These are phyloP conservation scores for Salarias fasciatus DNA, from an alignment of 2,797 vertebrate species.

Conservation along the genomic window DNA sequence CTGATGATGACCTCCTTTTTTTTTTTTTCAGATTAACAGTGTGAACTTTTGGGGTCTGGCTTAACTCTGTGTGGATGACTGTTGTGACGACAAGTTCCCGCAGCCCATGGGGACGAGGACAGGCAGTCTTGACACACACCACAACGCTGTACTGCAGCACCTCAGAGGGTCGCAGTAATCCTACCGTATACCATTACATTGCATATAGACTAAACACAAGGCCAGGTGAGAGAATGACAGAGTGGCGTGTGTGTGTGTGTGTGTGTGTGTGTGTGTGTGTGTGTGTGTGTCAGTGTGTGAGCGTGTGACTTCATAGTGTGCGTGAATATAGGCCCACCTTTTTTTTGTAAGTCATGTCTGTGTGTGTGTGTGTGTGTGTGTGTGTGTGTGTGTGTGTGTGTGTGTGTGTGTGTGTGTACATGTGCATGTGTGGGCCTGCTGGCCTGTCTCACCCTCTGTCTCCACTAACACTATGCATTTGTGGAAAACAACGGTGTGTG, in stretches of 20 bases:
- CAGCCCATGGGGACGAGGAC: slow-evolving; percentile 54
- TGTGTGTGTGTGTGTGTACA: slow-evolving; percentile 39
- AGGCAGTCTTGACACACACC: slow-evolving; percentile 72
- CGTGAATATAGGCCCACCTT: slow-evolving; percentile 17
- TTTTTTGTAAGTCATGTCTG: slow-evolving; percentile 24
- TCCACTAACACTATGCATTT: slow-evolving; percentile 46
- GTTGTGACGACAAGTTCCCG: slow-evolving; percentile 60
- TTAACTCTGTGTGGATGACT: slow-evolving; percentile 51
- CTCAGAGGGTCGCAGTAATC: slow-evolving; percentile 71
- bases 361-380: slow-evolving; percentile 40
- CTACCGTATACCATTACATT: slow-evolving; percentile 77
- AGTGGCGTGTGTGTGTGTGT: slow-evolving; percentile 36
- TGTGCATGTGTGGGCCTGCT: slow-evolving; percentile 61
- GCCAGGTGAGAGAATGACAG: slow-evolving; percentile 78
- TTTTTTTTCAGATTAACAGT: slow-evolving; percentile 49
- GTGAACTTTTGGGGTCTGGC: slow-evolving; percentile 47
- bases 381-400: slow-evolving; percentile 52
- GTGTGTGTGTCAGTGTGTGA: slow-evolving; percentile 12
- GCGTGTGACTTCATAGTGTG: slow-evolving; percentile 11
- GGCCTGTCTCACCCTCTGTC: slow-evolving; percentile 48
- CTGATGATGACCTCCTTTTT: slow-evolving; percentile 30
- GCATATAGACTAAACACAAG: slow-evolving; percentile 79
- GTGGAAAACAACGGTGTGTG: slow-evolving; percentile 40
- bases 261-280: slow-evolving; percentile 9
- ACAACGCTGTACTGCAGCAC: slow-evolving; percentile 58